Evolutionary conservation across 2,888 invertebrate genomes (phyloP).

Genomic region (Dysmachus trigonus): DNA sequence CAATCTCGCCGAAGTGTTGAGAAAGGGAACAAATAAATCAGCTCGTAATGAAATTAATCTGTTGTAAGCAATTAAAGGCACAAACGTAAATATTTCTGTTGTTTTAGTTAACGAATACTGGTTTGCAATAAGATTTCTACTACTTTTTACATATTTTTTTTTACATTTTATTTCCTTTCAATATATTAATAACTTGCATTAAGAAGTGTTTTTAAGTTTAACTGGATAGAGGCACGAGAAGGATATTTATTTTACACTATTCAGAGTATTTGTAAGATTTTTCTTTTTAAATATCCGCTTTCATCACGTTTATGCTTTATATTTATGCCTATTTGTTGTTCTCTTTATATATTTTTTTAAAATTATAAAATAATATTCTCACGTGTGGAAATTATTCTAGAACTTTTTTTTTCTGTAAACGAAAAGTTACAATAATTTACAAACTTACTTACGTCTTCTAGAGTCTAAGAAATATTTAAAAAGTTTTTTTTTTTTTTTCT

Average conservation of each 20-base stretch:
- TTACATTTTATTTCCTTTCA: neutral
- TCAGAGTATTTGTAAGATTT: neutral
- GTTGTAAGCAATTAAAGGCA: neutral
- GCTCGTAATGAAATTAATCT: neutral
- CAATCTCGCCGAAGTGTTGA: neutral
- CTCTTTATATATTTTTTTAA: neutral
- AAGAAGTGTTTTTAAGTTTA: constrained; percentile 12
- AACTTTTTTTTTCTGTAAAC: neutral
- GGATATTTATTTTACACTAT: neutral
- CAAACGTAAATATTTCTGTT: neutral
- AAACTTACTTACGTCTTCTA: neutral
- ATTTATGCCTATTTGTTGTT: neutral
- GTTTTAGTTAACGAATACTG: neutral
- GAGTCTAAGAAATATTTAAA: neutral
- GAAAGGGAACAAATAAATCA: neutral
- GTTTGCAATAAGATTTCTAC: neutral
- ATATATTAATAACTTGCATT: neutral
- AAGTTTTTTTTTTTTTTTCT: neutral
- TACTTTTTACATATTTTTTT: neutral
- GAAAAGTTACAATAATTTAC: constrained; percentile 3
- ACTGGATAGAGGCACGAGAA: constrained; percentile 28
- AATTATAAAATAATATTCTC: constrained; percentile 6
- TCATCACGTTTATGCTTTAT: constrained; percentile 9
- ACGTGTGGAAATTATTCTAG: neutral
- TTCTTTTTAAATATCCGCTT: neutral